A percentile compares a stretch with the other conserved stretches of the same genome.
phyloP scores from a whole-genome alignment of 2,797 vertebrate genomes.

The Phrynocephalus forsythii region DNA sequence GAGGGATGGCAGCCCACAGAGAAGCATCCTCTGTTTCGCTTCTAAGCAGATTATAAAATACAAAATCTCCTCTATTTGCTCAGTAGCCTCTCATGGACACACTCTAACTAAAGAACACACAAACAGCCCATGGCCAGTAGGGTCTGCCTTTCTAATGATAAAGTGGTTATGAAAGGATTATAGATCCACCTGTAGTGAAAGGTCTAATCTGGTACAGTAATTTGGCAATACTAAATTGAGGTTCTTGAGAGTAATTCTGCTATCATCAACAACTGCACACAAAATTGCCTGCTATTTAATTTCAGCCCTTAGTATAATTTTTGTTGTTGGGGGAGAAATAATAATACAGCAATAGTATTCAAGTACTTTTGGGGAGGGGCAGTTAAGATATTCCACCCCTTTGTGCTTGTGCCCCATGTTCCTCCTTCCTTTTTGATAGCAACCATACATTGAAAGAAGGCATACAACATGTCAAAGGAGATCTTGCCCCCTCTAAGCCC shows the following conservation, averaged over 20 bases:
- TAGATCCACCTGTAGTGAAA: conserved; percentile 50
- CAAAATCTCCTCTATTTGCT: conserved; percentile 4
- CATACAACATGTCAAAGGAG: conserved; percentile 72
- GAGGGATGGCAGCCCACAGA: not conserved
- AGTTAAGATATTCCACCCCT: conserved; percentile 65
- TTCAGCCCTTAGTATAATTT: conserved; percentile 84
- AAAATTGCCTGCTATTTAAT: conserved; percentile 76
- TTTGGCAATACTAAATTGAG: conserved; percentile 39
- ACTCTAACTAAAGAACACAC: not conserved
- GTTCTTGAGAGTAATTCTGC: conserved; percentile 67
- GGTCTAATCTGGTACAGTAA: conserved; percentile 60
- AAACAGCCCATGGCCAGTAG: not conserved
- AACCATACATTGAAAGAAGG: conserved; percentile 72
- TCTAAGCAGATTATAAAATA: not conserved
- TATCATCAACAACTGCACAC: conserved; percentile 75
- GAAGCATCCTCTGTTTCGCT: not conserved
- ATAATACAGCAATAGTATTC: conserved; percentile 76
- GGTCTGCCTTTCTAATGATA: not conserved
- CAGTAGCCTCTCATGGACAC: conserved; percentile 23
- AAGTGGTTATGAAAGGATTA: conserved; percentile 40
- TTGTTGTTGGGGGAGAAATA: conserved; percentile 73
- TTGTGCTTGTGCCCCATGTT: conserved; percentile 81
- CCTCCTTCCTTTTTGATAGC: conserved; percentile 45
- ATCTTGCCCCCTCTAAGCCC: conserved; percentile 75
- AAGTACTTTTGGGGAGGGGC: conserved; percentile 64